A percentile compares a stretch with the other conserved stretches of the same genome.
Evolutionary conservation across 2,888 invertebrate genomes (phyloP).

Genomic region (Sminthurides aquaticus): DNA sequence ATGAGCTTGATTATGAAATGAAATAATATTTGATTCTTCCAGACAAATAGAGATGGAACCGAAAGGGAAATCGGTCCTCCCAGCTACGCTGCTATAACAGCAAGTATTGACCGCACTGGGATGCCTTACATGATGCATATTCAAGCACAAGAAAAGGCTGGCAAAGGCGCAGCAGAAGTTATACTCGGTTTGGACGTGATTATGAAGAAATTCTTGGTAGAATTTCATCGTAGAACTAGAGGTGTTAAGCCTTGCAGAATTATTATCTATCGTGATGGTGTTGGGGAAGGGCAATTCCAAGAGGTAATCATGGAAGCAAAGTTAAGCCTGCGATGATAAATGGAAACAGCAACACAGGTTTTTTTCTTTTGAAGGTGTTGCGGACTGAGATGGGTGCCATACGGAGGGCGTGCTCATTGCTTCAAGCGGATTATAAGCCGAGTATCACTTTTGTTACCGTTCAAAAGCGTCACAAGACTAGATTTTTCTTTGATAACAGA

Average conservation of each 20-base stretch:
- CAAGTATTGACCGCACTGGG: constrained; percentile 16
- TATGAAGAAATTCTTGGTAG: constrained; percentile 56
- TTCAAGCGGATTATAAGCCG: constrained; percentile 52
- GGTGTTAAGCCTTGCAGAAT: constrained; percentile 44
- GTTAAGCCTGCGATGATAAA: background rate
- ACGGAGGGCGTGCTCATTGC: constrained; percentile 52
- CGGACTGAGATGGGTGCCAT: constrained; percentile 40
- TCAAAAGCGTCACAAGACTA: constrained; percentile 57
- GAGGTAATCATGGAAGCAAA: constrained; percentile 37
- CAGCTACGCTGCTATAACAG: constrained; percentile 24
- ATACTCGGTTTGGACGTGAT: constrained; percentile 66
- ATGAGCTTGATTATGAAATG: too few relatives aligned
- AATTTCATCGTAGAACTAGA: background rate
- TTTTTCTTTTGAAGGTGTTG: constrained; percentile 33
- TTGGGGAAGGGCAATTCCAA: constrained; percentile 46
- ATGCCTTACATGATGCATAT: constrained; percentile 27
- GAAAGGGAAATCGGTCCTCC: constrained; percentile 11
- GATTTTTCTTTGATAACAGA: constrained; percentile 50
- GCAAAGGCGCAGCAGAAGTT: constrained; percentile 54
- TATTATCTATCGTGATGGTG: constrained; percentile 47
- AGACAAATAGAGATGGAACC: constrained; percentile 14
- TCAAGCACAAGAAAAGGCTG: constrained; percentile 24
- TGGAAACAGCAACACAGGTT: background rate
- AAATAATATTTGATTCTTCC: background rate
- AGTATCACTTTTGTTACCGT: constrained; percentile 56